Evolutionary conservation across 2,888 invertebrate species (phyloP).

Genomic region (Andrena camellia): DNA sequence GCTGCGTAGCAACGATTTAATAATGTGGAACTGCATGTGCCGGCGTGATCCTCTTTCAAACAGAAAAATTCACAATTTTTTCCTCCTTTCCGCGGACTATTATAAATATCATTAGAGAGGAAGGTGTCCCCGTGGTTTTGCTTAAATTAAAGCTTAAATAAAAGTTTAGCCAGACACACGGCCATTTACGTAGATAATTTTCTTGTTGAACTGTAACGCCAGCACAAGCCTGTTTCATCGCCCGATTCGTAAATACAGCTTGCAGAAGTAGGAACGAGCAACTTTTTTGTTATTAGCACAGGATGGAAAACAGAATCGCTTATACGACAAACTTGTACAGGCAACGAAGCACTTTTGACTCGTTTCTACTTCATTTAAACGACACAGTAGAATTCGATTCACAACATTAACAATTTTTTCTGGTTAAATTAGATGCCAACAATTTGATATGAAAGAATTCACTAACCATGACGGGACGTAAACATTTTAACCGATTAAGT

Average conservation of each 20-base stretch:
- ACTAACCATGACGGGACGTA: constrained; percentile 70
- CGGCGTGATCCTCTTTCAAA: constrained; percentile 21
- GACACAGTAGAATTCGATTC: constrained; percentile 25
- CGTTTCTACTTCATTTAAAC: constrained; percentile 55
- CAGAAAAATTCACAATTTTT: background rate
- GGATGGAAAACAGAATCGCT: constrained; percentile 21
- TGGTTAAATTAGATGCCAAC: constrained; percentile 59
- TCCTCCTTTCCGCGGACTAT: background rate
- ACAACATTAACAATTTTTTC: constrained; percentile 38
- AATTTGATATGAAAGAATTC: constrained; percentile 69
- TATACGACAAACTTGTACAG: constrained; percentile 34
- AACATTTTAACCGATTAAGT: constrained; percentile 56
- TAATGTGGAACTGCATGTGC: constrained; percentile 51
- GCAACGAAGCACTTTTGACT: constrained; percentile 34
- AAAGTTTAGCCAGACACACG: too few species aligned
- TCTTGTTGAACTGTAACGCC: constrained; percentile 18
- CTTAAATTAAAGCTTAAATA: constrained; percentile 15
- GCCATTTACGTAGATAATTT: background rate
- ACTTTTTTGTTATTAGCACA: constrained; percentile 1
- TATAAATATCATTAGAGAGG: background rate
- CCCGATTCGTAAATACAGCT: constrained; percentile 42
- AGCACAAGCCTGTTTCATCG: constrained; percentile 55
- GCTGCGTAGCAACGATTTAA: constrained; percentile 52
- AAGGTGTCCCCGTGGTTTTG: background rate
- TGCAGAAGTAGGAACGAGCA: constrained; percentile 62